Percentiles rank a stretch among this genome's conserved stretches.
phyloP scores from a whole-genome alignment of 64 coral and sea anemone species.

The Exaiptasia diaphana region DNA sequence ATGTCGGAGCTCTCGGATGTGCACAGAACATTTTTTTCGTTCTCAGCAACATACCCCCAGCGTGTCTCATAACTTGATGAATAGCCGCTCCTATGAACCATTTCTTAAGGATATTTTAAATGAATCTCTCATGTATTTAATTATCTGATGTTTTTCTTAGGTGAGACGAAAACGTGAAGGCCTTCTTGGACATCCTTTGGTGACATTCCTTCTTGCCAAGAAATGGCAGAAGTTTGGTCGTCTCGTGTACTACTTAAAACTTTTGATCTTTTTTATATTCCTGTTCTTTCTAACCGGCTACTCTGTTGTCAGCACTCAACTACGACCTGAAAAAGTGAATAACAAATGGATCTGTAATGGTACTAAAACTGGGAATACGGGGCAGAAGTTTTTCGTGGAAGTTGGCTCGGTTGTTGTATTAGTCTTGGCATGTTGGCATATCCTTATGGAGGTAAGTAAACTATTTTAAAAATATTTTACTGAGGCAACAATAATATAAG shows the following conservation, averaged over 20 bases:
- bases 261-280: conserved; percentile 68
- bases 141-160: conserved; percentile 2
- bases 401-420: conserved; percentile 69
- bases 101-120: no score
- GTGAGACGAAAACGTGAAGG: conserved; percentile 63
- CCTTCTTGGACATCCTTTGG: conserved; percentile 79
- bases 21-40: no score
- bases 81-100: no score
- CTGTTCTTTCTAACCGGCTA: conserved; percentile 84
- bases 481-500: no score
- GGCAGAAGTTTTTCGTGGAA: conserved; percentile 34
- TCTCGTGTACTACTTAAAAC: conserved; percentile 75
- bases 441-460: conserved; percentile 65
- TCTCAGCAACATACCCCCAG: no score
- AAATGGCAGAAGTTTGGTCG: conserved; percentile 87
- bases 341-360: not conserved
- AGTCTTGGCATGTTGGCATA: conserved; percentile 49
- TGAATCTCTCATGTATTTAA: no score
- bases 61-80: no score
- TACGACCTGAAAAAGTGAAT: not conserved
- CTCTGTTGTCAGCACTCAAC: conserved; percentile 56
- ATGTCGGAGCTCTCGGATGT: no score
- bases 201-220: conserved; percentile 65
- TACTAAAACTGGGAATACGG: not conserved
- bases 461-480: not conserved